Evolutionary conservation across 2,113 vertebrate genomes (phyloP).

Genomic region (Colius striatus): DNA sequence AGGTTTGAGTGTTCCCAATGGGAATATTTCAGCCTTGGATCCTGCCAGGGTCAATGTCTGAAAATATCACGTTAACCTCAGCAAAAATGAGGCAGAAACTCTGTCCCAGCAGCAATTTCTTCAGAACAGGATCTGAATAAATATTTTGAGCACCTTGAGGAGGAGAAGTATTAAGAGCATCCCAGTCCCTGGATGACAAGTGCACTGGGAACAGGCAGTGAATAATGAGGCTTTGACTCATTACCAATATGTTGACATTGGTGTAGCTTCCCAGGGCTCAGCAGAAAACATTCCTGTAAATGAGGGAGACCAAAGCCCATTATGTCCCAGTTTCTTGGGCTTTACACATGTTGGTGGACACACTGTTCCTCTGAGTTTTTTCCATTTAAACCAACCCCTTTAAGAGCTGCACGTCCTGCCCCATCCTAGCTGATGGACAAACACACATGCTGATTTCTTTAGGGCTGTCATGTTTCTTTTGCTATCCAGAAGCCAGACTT

Average conservation of each 20-base stretch:
- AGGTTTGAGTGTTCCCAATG: background rate
- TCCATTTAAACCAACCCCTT: background rate
- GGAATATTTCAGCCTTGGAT: background rate
- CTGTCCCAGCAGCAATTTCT: background rate
- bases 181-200: background rate
- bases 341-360: background rate
- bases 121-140: background rate
- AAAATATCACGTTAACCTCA: background rate
- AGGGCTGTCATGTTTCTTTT: background rate
- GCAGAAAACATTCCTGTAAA: background rate
- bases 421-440: background rate
- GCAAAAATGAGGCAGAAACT: background rate
- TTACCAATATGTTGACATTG: background rate
- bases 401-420: background rate
- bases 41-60: background rate
- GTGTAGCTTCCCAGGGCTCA: background rate
- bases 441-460: constrained; percentile 2
- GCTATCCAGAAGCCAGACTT: background rate
- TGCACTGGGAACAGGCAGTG: background rate
- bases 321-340: background rate
- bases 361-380: background rate
- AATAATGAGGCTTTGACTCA: background rate
- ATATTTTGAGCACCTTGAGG: background rate
- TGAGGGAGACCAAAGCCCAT: background rate
- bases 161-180: background rate